Evolutionary conservation across 2,113 vertebrate genomes (phyloP).

Genomic region (Hydrochoerus hydrochaeris): DNA sequence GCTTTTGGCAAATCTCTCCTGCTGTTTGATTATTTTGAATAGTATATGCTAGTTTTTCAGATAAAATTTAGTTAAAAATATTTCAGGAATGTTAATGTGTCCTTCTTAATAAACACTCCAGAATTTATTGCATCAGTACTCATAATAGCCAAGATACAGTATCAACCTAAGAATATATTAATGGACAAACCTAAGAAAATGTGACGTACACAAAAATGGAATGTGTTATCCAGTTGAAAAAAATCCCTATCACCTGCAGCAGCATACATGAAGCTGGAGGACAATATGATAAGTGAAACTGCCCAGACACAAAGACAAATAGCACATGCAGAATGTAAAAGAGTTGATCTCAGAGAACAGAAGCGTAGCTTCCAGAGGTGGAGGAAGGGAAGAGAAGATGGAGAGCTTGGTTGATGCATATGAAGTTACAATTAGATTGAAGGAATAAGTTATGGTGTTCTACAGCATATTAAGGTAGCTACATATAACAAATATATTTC

Average conservation of each 20-base stretch:
- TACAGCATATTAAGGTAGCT: not conserved
- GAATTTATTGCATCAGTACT: not conserved
- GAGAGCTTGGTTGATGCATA: not conserved
- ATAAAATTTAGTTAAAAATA: not conserved
- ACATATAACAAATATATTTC: not conserved
- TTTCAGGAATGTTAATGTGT: not conserved
- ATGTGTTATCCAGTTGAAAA: not conserved
- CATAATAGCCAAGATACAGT: not conserved
- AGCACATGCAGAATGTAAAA: not conserved
- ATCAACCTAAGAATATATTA: not conserved
- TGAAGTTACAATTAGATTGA: not conserved
- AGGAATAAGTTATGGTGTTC: not conserved
- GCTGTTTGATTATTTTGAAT: not conserved
- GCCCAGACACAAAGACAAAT: not conserved
- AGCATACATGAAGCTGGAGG: not conserved
- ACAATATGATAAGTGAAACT: not conserved
- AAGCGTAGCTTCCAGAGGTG: not conserved
- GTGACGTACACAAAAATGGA: no score
- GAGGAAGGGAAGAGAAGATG: not conserved
- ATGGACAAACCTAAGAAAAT: not conserved
- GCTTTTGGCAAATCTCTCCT: not conserved
- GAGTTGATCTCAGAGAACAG: not conserved
- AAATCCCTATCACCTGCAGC: not conserved
- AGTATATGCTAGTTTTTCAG: not conserved
- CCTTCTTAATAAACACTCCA: not conserved